phyloP scores from a whole-genome alignment of 2,888 invertebrate species.

The Drosophila monieri region DNA sequence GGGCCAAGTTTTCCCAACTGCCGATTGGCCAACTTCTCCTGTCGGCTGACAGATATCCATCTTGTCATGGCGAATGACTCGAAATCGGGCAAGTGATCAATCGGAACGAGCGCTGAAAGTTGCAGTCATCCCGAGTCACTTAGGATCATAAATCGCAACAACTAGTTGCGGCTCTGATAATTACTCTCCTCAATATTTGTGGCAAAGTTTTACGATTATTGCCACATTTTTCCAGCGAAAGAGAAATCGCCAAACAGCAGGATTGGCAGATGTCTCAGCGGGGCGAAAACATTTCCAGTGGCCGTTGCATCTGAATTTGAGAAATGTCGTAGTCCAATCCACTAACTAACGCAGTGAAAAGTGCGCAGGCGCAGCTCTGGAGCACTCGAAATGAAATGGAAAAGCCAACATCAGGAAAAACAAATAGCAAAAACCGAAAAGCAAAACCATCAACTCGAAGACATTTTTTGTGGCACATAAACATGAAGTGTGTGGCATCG shows the following conservation, averaged over 20 bases:
- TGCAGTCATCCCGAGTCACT: slow-evolving; percentile 31
- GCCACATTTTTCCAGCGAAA: slow-evolving; percentile 74
- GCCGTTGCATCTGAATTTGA: slow-evolving; percentile 30
- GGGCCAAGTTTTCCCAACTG: slow-evolving; percentile 1
- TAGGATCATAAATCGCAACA: slow-evolving; percentile 13
- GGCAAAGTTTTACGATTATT: slow-evolving; percentile 75
- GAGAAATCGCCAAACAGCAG: slow-evolving; percentile 70
- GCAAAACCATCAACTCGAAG: slow-evolving; percentile 29
- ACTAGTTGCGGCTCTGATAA: slow-evolving; percentile 57
- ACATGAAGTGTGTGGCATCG: slow-evolving; percentile 43
- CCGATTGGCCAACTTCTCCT: slow-evolving; percentile 28
- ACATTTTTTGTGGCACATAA: slow-evolving; percentile 33
- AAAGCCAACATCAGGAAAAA: slow-evolving; percentile 19
- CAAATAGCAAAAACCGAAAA: slow-evolving; percentile 15
- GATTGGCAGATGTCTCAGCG: slow-evolving; percentile 50
- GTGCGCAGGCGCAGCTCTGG: slow-evolving; percentile 55
- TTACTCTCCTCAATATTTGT: slow-evolving; percentile 73
- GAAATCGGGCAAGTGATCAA: slow-evolving; percentile 33
- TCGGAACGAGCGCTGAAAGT: slow-evolving; percentile 27
- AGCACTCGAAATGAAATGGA: slow-evolving; percentile 53
- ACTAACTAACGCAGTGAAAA: slow-evolving; percentile 65
- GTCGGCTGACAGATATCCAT: slow-evolving; percentile 4
- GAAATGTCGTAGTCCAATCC: slow-evolving; percentile 45
- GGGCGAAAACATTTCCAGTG: slow-evolving; percentile 51
- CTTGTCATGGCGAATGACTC: slow-evolving; percentile 22